Base-by-base conservation (phyloP, 2,888 invertebrate genomes). In the Epinotia demarniana region DNA sequence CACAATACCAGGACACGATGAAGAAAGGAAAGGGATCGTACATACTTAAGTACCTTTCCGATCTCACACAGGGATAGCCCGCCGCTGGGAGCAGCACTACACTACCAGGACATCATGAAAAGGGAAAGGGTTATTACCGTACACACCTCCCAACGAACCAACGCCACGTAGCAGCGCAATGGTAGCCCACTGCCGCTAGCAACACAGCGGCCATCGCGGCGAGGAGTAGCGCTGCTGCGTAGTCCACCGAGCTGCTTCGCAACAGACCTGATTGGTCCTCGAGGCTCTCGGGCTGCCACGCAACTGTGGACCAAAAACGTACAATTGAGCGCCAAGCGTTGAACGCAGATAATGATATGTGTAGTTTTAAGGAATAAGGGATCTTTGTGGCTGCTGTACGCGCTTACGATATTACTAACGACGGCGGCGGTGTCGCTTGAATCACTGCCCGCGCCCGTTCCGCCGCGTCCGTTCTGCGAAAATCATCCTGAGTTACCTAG, bases 111-210 rank as follows among this genome's bases (percentile, higher is more conserved):
- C 60, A 55, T 43, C n/a, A 55, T 49, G 61, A 8, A 63, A 58
- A 67, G 49, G 66, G 70, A 57, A 71, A 71, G 46, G 67, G 72
- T 55, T 57, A 76, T 70, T 72, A 27, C 78, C 68, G 66, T 27
- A 74, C 83, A 60, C 84, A 95, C 91, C 95, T 95, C 82, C 95
- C 95, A 87, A 95, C 90, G 43, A 96, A 90, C 96, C 96, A 96
- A 74, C 95, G 93, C 96, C 96, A 97, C 0, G 96, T 96, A 4
- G 96, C 95, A 63, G 96, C 96, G 82, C 96, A 97, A 81, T 96
- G 96, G 89, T 96, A 96, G 80, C 96, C 96, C 43, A 96, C 96
- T 23, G 96, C 96, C 16, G 96, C 96, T 79, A 96, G 89, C 73
- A 96, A 88, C 43, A 96, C 96, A 39, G 96, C 93, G 57, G 96